Percentiles rank a stretch among this genome's conserved stretches.
Conservation (phyloP, 2,888 invertebrate species). For the Archips xylosteana region DNA sequence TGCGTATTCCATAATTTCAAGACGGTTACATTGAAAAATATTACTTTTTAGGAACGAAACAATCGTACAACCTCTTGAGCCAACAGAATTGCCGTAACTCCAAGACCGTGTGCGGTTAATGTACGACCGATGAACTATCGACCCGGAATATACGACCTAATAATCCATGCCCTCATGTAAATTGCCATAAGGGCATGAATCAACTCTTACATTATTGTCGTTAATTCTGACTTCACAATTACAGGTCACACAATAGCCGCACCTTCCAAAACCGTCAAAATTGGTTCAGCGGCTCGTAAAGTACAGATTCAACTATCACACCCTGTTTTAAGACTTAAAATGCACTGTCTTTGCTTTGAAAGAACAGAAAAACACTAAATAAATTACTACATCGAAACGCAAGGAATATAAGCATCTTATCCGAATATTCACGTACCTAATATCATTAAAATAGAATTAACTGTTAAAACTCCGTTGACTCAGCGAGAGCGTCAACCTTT, state of each 20-base stretch:
- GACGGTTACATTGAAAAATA: neutral
- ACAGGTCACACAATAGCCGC: too few species aligned
- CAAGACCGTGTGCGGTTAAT: neutral
- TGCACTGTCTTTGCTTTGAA: neutral
- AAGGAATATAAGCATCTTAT: constrained; percentile 21
- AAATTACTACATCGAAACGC: constrained; percentile 35
- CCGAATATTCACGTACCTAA: neutral
- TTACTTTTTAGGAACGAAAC: neutral
- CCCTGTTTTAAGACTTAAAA: neutral
- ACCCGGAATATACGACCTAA: too few species aligned
- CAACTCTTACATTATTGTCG: too few species aligned
- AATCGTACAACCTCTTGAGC: neutral
- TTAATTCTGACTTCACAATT: too few species aligned
- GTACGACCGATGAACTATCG: too few species aligned
- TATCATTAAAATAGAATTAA: constrained; percentile 14
- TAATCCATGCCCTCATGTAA: too few species aligned
- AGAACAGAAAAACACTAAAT: constrained; percentile 12
- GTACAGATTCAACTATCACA: neutral
- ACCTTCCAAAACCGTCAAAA: neutral
- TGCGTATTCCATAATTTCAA: neutral
- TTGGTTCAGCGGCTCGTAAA: neutral
- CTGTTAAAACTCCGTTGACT: neutral
- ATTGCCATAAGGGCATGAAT: too few species aligned
- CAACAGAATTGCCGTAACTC: neutral
- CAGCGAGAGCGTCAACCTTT: neutral